phyloP scores from a whole-genome alignment of 1,140 invertebrate species.

The Drosophila funebris region DNA sequence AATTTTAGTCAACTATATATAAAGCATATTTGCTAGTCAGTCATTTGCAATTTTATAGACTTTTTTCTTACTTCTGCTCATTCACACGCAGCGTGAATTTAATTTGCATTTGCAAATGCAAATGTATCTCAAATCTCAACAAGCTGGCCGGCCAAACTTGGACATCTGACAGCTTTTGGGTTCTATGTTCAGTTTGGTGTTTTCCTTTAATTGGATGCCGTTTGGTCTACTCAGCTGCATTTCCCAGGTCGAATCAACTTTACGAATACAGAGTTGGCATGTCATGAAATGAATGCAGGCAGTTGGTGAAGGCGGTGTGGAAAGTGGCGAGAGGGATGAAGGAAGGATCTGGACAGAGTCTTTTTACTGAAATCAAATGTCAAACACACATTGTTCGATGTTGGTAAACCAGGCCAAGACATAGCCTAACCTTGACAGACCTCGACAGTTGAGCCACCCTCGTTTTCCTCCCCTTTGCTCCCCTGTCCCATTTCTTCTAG shows the following conservation, averaged over 20 bases:
- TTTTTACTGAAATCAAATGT: constrained; percentile 68
- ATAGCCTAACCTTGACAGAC: constrained; percentile 66
- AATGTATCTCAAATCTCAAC: constrained; percentile 51
- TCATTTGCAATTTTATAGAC: neutral
- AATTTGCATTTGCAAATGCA: constrained; percentile 76
- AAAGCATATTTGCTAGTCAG: neutral
- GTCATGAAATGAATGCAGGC: constrained; percentile 16
- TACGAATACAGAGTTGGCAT: neutral
- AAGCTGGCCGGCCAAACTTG: constrained; percentile 19
- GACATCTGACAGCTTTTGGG: constrained; percentile 64
- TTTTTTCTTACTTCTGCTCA: constrained; percentile 31
- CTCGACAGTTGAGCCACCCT: constrained; percentile 14
- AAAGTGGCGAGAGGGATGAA: constrained; percentile 7
- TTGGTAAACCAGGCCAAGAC: constrained; percentile 60
- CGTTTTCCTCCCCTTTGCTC: neutral
- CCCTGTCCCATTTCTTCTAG: neutral
- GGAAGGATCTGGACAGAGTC: constrained; percentile 9
- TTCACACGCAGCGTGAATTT: constrained; percentile 58
- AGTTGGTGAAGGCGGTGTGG: neutral
- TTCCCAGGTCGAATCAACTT: constrained; percentile 28
- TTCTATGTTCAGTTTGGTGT: constrained; percentile 59
- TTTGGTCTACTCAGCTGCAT: constrained; percentile 64
- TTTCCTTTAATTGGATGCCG: constrained; percentile 75
- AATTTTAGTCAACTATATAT: neutral
- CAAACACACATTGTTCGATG: constrained; percentile 73